Evolutionary conservation across 1,140 invertebrate species (phyloP), one percentile per base, ranked within the genome.

Genomic region (Drosophila insularis): DNA sequence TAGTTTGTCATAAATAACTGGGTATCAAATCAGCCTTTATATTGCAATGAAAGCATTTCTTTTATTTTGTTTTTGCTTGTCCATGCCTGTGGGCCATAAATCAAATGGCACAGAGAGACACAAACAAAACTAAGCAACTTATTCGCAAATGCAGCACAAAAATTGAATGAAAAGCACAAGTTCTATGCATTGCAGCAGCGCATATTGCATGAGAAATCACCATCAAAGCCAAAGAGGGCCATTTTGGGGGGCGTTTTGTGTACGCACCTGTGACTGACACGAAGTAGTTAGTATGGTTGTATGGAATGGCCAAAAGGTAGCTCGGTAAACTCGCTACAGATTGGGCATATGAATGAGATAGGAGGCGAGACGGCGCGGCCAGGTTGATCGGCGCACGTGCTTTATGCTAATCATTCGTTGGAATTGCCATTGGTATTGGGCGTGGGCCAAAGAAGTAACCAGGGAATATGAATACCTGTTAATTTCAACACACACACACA

Each of bases 351-450:
- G 70, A 87, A 87, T 89, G 84, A 81, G 79, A 59, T 62, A 58
- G 73, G 1, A 8, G n/a, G 55, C 31, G 65, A 21, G 70, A 13
- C 10, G 35, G 72, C 71, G 75, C 59, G 67, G 59, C 56, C 74
- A 74, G 56, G 70, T 67, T 63, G 71, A 67, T 37, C 63, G 71
- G 66, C 76, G 84, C 84, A 89, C 84, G 84, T 89, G 84, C 84
- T 89, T 89, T 89, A 89, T 89, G 84, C 73, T 89, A 89, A 89
- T 89, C 68, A 89, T 68, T 89, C 73, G 70, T 63, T 78, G 75
- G 79, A 81, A 87, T 58, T 78, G 74, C 71, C 35, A 37, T 37
- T 37, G 35, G 35, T 79, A 87, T 77, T 77, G 82, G 82, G 84
- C 84, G 82, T 86, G 82, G 71, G 81, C 35, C 7, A 43, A 62